Evolutionary conservation across 2,797 vertebrate species (phyloP), one percentile per base, ranked within the genome.

Genomic region (Meda fulgida): DNA sequence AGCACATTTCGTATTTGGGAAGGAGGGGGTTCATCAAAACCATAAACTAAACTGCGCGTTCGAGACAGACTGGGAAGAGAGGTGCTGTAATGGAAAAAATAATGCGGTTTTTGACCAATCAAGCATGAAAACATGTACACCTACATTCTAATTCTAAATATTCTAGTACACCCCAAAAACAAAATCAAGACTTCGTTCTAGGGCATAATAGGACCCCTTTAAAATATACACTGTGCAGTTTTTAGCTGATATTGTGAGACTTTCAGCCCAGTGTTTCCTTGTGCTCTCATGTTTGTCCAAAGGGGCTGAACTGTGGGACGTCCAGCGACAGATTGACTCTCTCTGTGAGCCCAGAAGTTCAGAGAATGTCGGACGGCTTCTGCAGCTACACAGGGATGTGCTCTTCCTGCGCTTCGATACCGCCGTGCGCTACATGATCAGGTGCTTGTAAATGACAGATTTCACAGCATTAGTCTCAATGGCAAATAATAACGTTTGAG

Each of bases 241-340:
- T 75, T 75, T 53, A 23, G 10, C 48, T 7, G 18, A 21, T 5
- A 67, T 38, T 78, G 14, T 43, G 36, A 34, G 66, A 23, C 14
- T 9, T 78, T 3, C 55, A 60, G 58, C 69, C 29, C 81, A 5
- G 51, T 34, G 3, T 65, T 18, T 16, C n/a, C 36, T 51, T 31
- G 14, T 16, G 53, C 18, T 76, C 14, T 85, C n/a, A 26, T 70
- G 36, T 89, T 66, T 46, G 31, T 81, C 46, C 43, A 53, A 84
- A 96, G 94, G 90, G 36, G 86, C 87, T 80, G 95, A 96, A 89
- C 91, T 96, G 85, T 92, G 85, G 89, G 94, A 96, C 43, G 75
- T 95, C 67, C 92, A 94, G 90, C 92, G 89, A 87, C 95, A 94
- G 92, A 90, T 93, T 10, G 91, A 94, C 66, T 84, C 83, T 53